Conservation (phyloP, 2,888 invertebrate genomes). For the Tortricodes alternella region DNA sequence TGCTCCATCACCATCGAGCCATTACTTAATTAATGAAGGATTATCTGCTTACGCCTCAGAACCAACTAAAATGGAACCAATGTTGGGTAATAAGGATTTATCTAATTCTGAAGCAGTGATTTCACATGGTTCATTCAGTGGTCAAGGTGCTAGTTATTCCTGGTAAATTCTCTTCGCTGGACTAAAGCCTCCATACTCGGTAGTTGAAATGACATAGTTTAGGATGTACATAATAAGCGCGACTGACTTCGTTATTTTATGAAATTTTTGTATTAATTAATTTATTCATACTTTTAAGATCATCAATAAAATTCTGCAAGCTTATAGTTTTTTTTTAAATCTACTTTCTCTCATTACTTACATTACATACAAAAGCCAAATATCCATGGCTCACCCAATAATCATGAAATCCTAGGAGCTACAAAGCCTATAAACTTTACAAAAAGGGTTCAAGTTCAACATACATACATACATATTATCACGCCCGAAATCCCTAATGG, state of each 20-base stretch:
- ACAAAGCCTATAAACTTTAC: no score
- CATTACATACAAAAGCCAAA: not conserved
- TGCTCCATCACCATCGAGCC: slow-evolving; percentile 13
- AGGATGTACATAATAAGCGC: slow-evolving; percentile 35
- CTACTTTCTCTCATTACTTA: not conserved
- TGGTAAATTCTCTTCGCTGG: slow-evolving; percentile 45
- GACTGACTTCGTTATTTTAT: slow-evolving; percentile 52
- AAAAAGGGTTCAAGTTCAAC: no score
- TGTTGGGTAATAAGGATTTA: slow-evolving; percentile 41
- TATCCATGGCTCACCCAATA: no score
- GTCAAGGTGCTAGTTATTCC: slow-evolving; percentile 47
- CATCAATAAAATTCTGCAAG: slow-evolving; percentile 36
- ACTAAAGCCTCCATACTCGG: not conserved
- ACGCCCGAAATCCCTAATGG: no score
- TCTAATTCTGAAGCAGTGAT: slow-evolving; percentile 46
- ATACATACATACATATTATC: no score
- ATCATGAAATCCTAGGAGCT: no score
- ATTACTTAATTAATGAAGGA: slow-evolving; percentile 23
- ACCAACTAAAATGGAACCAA: slow-evolving; percentile 4
- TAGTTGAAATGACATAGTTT: slow-evolving; percentile 1
- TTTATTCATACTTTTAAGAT: slow-evolving; percentile 5
- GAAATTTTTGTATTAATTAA: slow-evolving; percentile 37
- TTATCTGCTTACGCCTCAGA: slow-evolving; percentile 21
- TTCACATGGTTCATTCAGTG: slow-evolving; percentile 52
- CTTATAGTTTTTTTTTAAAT: slow-evolving; percentile 21